Base-by-base conservation (phyloP, 2,888 invertebrate genomes). In the Philaethria dido region DNA sequence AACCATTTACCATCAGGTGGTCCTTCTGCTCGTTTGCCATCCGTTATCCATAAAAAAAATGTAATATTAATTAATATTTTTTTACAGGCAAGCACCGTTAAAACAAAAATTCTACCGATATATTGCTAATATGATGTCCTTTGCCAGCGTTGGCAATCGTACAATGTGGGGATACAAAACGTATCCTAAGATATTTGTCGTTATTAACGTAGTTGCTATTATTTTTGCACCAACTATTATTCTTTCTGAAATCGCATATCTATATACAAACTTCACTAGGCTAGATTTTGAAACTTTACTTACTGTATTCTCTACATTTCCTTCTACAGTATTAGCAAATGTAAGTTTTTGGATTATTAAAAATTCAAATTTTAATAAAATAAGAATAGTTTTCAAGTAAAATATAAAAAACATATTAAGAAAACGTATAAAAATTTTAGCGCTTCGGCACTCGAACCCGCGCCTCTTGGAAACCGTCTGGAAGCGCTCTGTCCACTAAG, bases 251-350 rank as follows among this genome's bases (percentile, higher is more conserved):
- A 9, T 72, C 25, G 18, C 66, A 0, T 74, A 70, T 18, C 16
- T 74, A 2, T 73, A 67, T 47, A 13, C 44, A 0, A 66, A 74
- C 22, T 73, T 61, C 55, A n/a, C 48, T 3, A 57, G 67, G 0
- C 52, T 74, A 5, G 39, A 64, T 20, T 70, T 73, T 45, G 69
- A 68, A 6, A 67, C 65, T 22, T 18, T 73, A 29, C 66, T 71
- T 0, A 70, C 55, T 9, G 22, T 73, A 22, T 64, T 70, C 39
- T 69, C 70, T 0, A 63, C 71, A 44, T 62, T 72, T 48, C 74
- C 74, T 5, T 44, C 67, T 14, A 59, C 66, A 13, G 8, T 66
- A 14, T 42, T 74, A 44, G 68, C 63, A 18, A 70, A 67, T 67
- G 73, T 74, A 67, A 72, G 74, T 69, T n/a, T 20, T 47, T 13